Evolutionary conservation across 2,888 invertebrate species (phyloP), one percentile per base, ranked within the genome.

Genomic region (Anoplius nigerrimus): DNA sequence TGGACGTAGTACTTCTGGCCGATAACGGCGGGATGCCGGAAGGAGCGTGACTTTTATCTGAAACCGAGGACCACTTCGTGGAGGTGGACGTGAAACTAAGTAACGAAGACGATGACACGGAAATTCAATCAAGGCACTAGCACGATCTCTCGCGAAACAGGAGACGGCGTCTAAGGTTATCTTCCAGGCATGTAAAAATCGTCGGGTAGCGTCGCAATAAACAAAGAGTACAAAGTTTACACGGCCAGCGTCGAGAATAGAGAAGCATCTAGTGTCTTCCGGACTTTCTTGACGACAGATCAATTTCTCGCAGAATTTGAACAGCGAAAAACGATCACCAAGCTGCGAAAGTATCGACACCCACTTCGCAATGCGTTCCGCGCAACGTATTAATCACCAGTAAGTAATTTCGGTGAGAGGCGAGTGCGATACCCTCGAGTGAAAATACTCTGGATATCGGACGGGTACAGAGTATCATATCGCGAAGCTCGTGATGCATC

Each of bases 141-240:
- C 53, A 56, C n/a, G 55, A 34, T 34, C 34, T 34, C 34, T 34
- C 8, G 34, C 18, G 13, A 18, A n/a, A 20, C 54, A 27, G 52
- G 34, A 51, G 54, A 62, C 45, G 20, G 15, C 34, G 59, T 61
- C 59, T 65, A 63, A 64, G 73, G 70, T 72, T 69, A 70, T 72
- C 72, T 70, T 20, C 6, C 34, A 22, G n/a, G n/a, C 22, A 24
- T 24, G 62, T 20, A 63, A 67, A 72, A 69, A 74, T 73, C 27
- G 52, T 21, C 15, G 48, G 45, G 42, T 60, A 64, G 24, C 53
- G 53, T 61, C 60, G 53, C 53, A 57, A 53, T 69, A 66, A 73
- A 68, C 55, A 60, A 69, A 62, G 66, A 66, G 72, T 66, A 62
- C 69, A 66, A 72, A 72, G 64, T 72, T 72, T 65, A 61, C 46